Evolutionary conservation across 2,888 invertebrate species (phyloP).

Genomic region (Conops quadrifasciatus): DNA sequence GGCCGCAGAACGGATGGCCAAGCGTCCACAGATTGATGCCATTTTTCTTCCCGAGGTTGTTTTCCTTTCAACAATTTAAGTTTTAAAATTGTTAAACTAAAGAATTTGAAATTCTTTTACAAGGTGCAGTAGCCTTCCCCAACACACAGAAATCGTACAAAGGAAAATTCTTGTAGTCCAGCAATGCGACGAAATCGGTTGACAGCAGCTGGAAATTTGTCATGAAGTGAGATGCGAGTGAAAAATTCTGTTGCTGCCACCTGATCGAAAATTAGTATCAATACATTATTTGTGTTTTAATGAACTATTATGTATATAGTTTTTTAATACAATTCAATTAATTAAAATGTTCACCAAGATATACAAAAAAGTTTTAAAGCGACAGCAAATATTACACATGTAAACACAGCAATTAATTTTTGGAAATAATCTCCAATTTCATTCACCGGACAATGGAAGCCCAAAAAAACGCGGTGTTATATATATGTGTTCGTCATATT

Average conservation of each 20-base stretch:
- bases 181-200: background rate
- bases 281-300: background rate
- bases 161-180: slow-evolving; percentile 43
- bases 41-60: slow-evolving; percentile 66
- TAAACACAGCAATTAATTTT: too few relatives aligned
- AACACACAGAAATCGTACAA: slow-evolving; percentile 43
- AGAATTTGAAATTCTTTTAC: slow-evolving; percentile 48
- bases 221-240: slow-evolving; percentile 37
- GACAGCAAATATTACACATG: too few relatives aligned
- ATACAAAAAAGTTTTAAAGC: too few relatives aligned
- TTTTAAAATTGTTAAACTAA: slow-evolving; percentile 40
- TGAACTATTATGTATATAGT: background rate
- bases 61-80: slow-evolving; percentile 21
- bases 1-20: slow-evolving; percentile 73
- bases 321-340: background rate
- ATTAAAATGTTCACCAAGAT: too few relatives aligned
- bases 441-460: too few relatives aligned
- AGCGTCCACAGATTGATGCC: slow-evolving; percentile 80
- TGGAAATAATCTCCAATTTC: too few relatives aligned
- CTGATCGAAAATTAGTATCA: background rate
- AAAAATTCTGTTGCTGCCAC: background rate
- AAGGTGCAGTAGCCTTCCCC: slow-evolving; percentile 45
- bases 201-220: background rate
- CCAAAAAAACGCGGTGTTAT: too few relatives aligned
- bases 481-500: too few relatives aligned